These are phyloP conservation scores for Nothocercus julius DNA, from an alignment of 2,113 vertebrate genomes.

Conservation along the genomic window DNA sequence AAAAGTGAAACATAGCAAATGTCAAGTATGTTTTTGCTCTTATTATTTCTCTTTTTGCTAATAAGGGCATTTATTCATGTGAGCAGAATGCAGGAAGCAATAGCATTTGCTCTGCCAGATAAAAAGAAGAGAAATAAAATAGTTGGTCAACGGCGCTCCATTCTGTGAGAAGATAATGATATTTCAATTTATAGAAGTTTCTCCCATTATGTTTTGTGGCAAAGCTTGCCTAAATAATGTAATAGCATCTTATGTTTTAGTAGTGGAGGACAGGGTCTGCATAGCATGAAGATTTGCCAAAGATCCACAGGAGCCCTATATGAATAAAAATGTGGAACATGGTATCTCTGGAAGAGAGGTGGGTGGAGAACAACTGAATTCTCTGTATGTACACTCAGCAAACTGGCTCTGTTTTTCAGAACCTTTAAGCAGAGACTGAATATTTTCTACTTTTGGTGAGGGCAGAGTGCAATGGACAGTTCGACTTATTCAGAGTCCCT, in stretches of 20 bases:
- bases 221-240: background rate
- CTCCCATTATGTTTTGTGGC: background rate
- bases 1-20: background rate
- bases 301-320: background rate
- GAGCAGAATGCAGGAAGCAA: background rate
- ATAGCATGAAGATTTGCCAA: background rate
- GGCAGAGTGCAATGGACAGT: background rate
- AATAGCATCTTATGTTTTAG: background rate
- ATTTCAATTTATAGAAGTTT: background rate
- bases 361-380: background rate
- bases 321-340: background rate
- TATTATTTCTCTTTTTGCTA: background rate
- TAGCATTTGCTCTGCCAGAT: background rate
- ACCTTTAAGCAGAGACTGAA: background rate
- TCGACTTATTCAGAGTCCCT: background rate
- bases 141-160: background rate
- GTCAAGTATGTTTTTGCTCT: background rate
- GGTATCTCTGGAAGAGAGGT: background rate
- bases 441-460: background rate
- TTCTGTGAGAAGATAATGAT: background rate
- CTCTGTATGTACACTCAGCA: background rate
- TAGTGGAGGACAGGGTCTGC: background rate
- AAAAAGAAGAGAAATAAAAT: background rate
- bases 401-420: background rate
- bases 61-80: accelerated